Evolutionary conservation across 2,797 vertebrate genomes (phyloP), one percentile per base, ranked within the genome.

Genomic region (Psittacula derbiana): DNA sequence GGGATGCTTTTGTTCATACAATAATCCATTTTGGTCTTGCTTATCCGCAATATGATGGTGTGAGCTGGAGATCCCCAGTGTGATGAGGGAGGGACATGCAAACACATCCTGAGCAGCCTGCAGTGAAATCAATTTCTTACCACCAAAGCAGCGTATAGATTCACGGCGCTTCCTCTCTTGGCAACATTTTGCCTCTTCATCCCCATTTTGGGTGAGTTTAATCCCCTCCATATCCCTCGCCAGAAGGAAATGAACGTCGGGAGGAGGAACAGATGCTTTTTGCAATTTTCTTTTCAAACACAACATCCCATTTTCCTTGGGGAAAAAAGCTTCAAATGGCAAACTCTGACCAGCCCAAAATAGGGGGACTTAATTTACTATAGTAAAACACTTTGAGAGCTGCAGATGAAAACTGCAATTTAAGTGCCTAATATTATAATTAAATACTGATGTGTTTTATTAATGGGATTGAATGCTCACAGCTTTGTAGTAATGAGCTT

Each of bases 371-470:
- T 88, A 87, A 95, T 97, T 96, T 94, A 61, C 74, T 64, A 21
- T 19, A 27, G 71, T 30, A 76, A 88, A 92, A 94, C 80, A 76
- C 93, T 92, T 85, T 6, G 67, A 95, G 84, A 94, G 86, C 88
- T 41, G 65, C 75, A 86, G 89, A 95, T 92, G 88, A 95, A 97
- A 96, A 96, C 95, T 91, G 93, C 94, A 96, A 92, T 96, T 96
- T 96, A 91, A 95, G 86, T 91, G 88, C 91, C 86, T 89, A 93
- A 92, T 96, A 91, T 95, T 85, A 80, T 95, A 96, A 96, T 96
- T 96, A 96, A 76, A 87, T 71, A 78, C 90, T 61, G 69, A 91
- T 96, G 92, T 61, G 86, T 89, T 92, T 96, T 97, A 97, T 96
- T 96, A 96, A 94, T 87, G 91, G 93, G 86, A 95, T 93, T 85